phyloP scores from a whole-genome alignment of 92 coral and sea anemone genomes.

The Scolanthus callimorphus region DNA sequence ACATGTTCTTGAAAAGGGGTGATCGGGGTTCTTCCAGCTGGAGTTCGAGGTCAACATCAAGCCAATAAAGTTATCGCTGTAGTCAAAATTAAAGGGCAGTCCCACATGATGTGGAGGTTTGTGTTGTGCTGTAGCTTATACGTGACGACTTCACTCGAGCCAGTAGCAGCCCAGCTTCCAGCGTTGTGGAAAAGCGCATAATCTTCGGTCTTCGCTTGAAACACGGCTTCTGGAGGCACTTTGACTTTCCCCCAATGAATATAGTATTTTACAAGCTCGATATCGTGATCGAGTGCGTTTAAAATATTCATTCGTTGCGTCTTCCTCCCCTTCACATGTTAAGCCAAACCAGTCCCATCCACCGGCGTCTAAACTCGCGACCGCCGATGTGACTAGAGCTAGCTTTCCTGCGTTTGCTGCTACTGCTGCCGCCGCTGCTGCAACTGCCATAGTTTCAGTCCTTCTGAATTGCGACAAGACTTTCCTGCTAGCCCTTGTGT shows the following conservation, averaged over 20 bases:
- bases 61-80: no score
- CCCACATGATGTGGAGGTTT: no score
- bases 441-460: no score
- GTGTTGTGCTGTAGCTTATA: no score
- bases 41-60: no score
- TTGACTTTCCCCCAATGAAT: conserved; percentile 35
- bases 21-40: no score
- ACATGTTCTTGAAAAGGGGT: no score
- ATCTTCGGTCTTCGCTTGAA: conserved; percentile 21
- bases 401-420: conserved; percentile 14
- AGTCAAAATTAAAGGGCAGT: no score
- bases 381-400: conserved; percentile 13
- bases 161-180: conserved; percentile 39
- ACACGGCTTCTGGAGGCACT: conserved; percentile 24
- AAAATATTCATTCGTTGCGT: conserved; percentile 32
- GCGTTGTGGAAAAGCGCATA: no score
- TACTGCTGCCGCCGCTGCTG: conserved; percentile 5
- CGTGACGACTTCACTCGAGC: conserved; percentile 35
- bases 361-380: conserved; percentile 15
- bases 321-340: conserved; percentile 33
- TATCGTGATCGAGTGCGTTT: conserved; percentile 13
- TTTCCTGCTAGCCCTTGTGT: no score
- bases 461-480: no score
- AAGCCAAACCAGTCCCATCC: conserved; percentile 36
- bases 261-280: conserved; percentile 11